Evolutionary conservation across 1,140 invertebrate genomes (phyloP).

Genomic region (Melanaphis sacchari): DNA sequence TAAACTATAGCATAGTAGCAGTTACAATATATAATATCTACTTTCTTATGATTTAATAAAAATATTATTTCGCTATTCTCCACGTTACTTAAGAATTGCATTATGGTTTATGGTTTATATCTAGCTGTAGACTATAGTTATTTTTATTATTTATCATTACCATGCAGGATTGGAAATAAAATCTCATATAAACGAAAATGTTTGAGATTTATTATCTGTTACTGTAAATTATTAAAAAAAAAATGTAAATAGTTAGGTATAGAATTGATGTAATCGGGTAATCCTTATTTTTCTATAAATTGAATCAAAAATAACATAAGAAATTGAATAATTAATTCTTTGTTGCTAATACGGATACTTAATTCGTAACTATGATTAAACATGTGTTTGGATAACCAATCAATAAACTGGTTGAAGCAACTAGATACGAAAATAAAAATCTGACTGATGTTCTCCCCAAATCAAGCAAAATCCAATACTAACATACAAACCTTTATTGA

Average conservation of each 20-base stretch:
- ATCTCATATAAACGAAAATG: not conserved
- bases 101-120: not conserved
- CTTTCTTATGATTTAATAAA: constrained; percentile 3
- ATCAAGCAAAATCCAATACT: not conserved
- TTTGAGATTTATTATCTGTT: not conserved
- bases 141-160: constrained; percentile 13
- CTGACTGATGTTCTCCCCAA: not conserved
- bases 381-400: not conserved
- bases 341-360: not conserved
- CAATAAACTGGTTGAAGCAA: not conserved
- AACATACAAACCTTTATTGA: not conserved
- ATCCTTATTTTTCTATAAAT: not conserved
- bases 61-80: not conserved
- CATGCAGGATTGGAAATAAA: not conserved
- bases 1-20: not conserved
- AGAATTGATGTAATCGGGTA: not conserved
- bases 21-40: not conserved
- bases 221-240: not conserved
- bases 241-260: not conserved
- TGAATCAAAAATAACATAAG: not conserved
- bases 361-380: not conserved
- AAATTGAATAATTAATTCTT: not conserved
- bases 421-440: not conserved
- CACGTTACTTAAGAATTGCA: not conserved
- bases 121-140: not conserved